Conservation (phyloP, 2,797 vertebrate species). For the Macropodus opercularis region DNA sequence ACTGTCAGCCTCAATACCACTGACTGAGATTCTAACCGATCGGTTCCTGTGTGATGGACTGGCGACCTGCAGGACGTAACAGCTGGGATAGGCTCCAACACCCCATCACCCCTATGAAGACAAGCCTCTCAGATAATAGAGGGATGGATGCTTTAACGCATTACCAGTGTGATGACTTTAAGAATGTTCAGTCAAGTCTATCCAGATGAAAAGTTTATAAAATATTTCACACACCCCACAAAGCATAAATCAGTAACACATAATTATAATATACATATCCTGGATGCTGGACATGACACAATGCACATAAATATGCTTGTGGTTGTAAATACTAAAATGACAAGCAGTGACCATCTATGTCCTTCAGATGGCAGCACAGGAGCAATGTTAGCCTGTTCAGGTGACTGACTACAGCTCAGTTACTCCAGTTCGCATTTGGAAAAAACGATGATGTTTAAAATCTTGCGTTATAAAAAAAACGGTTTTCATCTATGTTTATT, state of each 20-base stretch:
- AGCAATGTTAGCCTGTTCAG: constrained; percentile 4
- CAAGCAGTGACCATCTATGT: constrained; percentile 3
- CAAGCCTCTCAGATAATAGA: too few relatives aligned
- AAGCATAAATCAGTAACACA: background rate
- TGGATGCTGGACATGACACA: background rate
- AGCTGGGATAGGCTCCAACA: too few relatives aligned
- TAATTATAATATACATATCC: background rate
- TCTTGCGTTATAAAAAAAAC: background rate
- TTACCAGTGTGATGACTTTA: too few relatives aligned
- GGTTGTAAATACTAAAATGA: constrained; percentile 2
- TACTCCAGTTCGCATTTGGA: background rate
- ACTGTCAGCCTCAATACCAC: background rate
- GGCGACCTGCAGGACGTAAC: too few relatives aligned
- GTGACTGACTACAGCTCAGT: background rate
- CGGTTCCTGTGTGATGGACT: too few relatives aligned
- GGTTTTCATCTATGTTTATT: background rate
- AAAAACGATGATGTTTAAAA: too few relatives aligned
- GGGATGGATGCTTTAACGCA: too few relatives aligned
- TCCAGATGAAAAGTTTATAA: background rate
- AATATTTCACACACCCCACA: background rate
- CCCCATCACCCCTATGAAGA: too few relatives aligned
- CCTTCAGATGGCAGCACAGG: constrained; percentile 58
- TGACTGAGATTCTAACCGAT: background rate
- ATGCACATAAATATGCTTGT: background rate
- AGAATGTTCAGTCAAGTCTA: background rate